Base-by-base conservation (phyloP, 2,113 vertebrate genomes). In the Toxotes jaculatrix region DNA sequence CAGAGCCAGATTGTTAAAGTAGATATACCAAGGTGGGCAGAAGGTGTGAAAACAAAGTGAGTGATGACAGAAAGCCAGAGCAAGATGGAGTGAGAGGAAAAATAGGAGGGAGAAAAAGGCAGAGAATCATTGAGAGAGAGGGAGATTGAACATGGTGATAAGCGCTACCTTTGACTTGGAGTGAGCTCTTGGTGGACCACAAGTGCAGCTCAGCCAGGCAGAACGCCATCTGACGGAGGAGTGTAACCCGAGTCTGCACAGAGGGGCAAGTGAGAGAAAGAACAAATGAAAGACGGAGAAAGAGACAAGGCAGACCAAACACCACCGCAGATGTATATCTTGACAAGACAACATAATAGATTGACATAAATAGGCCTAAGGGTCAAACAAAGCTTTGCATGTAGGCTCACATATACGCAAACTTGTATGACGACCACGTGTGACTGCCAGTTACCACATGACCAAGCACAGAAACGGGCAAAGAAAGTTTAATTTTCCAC, bases 151-250 rank as follows among this genome's bases (percentile, higher is more conserved):
- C 87, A 78, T 10, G 89, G 40, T 51, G 90, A 91, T 91, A 92
- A 91, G 84, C 55, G 70, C 78, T 97, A 98, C 98, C 98, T 92
- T 91, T 95, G 92, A 98, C 95, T 89, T 73, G 94, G 88, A 98
- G 95, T 80, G 94, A 96, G 93, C 94, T 97, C 95, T 95, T 98
- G 93, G 97, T 96, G 92, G 97, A 97, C 98, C 97, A 99, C 88
- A 99, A 95, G 91, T 97, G 96, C 80, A 99, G 94, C 92, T 99
- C 97, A 88, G 96, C 96, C 94, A 99, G 93, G 95, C 94, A 98
- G 95, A 98, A 98, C 93, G 97, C 96, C 98, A 99, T 99, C 94
- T 95, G 95, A 96, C 74, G 62, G 92, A 88, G 87, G 85, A 83
- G 78, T 55, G 85, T 93, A 94, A 92, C 79, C 91, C 31, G 84